Base-by-base conservation (phyloP, 2,797 vertebrate genomes). In the Anguilla megastoma region DNA sequence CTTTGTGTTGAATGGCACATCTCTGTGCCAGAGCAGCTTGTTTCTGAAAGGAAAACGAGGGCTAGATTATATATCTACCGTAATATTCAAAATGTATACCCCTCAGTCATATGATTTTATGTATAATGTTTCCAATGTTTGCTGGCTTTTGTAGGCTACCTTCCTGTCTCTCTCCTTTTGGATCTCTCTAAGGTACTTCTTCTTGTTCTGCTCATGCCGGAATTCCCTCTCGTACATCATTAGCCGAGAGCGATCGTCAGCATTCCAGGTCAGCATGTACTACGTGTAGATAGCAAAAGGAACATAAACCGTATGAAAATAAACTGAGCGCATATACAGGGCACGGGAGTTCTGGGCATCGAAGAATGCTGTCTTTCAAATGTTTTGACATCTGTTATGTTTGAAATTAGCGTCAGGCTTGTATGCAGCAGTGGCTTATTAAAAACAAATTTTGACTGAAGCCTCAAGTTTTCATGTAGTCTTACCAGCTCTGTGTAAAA, bases 401-500 rank as follows among this genome's bases (percentile, higher is more conserved):
- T 79, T 41, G 74, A 14, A 33, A 76, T 48, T 80, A 2, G 14
- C 45, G 0, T 41, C 76, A 80, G 6, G 76, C 18, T 48, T 80
- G 18, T 79, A 41, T 80, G 33, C 21, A 16, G 33, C n/a, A 79
- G 6, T 79, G 16, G 9, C 16, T 18, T 18, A 79, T 18, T 79
- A 14, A 79, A 41, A 79, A 80, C 6, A n/a, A 80, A 5, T 41
- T 76, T 71, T 33, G 66, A 71, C 66, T 30, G 3, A 41, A 41
- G 36, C 3, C 36, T 41, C 36, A 41, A 41, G 36, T 41, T 41
- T 41, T 41, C 36, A 41, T 76, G 14, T 27, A 76, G 8, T 24
- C 36, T 48, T n/a, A 80, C 76, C 76, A 80, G 16, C 41, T 80
- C 16, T 45, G 76, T 80, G 76, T 24, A 80, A 48, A 80, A 80